phyloP scores from a whole-genome alignment of 2,113 vertebrate species.

The Ibidorhyncha struthersii region DNA sequence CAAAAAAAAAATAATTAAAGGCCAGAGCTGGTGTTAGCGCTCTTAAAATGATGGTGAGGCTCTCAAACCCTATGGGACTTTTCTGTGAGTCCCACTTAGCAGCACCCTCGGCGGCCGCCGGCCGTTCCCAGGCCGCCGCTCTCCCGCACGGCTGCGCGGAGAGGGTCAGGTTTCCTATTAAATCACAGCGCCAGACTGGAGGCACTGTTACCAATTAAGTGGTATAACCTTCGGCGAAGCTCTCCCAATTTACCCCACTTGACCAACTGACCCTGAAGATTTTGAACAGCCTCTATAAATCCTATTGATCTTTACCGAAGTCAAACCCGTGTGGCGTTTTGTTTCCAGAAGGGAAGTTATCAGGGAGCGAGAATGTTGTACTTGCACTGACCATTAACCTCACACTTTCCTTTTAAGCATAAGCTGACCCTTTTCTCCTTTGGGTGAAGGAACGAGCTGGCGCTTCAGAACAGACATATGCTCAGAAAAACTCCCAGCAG shows the following conservation, averaged over 20 bases:
- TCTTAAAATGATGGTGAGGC: neutral
- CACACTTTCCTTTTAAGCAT: neutral
- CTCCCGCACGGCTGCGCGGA: neutral
- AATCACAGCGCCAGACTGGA: neutral
- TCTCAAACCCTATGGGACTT: neutral
- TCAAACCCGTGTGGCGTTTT: neutral
- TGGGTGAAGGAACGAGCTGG: neutral
- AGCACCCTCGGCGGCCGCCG: neutral
- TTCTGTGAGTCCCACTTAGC: neutral
- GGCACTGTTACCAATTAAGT: neutral
- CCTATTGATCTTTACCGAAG: neutral
- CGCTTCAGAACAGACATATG: neutral
- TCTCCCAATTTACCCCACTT: conserved; percentile 37
- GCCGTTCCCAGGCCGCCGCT: neutral
- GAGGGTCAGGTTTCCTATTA: neutral
- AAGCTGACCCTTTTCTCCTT: neutral
- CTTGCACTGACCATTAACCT: neutral
- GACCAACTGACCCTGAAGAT: conserved; percentile 37
- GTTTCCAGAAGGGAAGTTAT: neutral
- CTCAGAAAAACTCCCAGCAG: neutral
- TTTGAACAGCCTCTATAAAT: neutral
- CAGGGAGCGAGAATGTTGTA: neutral
- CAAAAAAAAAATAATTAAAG: neutral
- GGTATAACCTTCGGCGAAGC: neutral
- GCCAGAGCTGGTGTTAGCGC: neutral